Conservation (phyloP, 2,888 invertebrate species). For the Conus canariensis region DNA sequence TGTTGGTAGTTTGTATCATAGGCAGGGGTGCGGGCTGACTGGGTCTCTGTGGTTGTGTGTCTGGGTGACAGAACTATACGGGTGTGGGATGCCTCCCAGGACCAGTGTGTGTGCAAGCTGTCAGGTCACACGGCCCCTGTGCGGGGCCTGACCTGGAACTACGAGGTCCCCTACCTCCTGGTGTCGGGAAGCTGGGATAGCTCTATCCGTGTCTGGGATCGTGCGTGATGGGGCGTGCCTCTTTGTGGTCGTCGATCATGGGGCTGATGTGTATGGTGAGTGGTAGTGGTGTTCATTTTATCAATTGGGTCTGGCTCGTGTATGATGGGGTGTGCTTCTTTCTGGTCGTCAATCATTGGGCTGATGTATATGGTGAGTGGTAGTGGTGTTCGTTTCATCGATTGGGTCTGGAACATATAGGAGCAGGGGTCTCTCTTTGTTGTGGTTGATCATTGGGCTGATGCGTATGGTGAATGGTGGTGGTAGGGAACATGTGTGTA, state of each 20-base stretch:
- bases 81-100: conserved; percentile 79
- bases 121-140: conserved; percentile 78
- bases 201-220: conserved; percentile 79
- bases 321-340: not conserved
- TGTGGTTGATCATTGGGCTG: too few species aligned
- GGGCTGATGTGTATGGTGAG: conserved; percentile 80
- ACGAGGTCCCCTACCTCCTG: conserved; percentile 78
- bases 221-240: conserved; percentile 77
- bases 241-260: conserved; percentile 78
- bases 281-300: not conserved
- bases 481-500: not conserved
- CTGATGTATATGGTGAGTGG: conserved; percentile 79
- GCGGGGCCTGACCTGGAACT: conserved; percentile 78
- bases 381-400: not conserved
- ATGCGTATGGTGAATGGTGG: not conserved
- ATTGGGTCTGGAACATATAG: not conserved
- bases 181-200: conserved; percentile 80
- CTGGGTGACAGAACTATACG: conserved; percentile 66
- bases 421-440: not conserved
- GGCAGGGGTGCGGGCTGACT: too few species aligned
- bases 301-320: not conserved
- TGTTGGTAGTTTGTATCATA: too few species aligned
- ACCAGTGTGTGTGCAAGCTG: conserved; percentile 74
- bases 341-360: conserved; percentile 78
- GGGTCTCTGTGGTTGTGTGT: too few species aligned